Evolutionary conservation across 2,113 vertebrate species (phyloP).

Genomic region (Psilopsiagon aurifrons): DNA sequence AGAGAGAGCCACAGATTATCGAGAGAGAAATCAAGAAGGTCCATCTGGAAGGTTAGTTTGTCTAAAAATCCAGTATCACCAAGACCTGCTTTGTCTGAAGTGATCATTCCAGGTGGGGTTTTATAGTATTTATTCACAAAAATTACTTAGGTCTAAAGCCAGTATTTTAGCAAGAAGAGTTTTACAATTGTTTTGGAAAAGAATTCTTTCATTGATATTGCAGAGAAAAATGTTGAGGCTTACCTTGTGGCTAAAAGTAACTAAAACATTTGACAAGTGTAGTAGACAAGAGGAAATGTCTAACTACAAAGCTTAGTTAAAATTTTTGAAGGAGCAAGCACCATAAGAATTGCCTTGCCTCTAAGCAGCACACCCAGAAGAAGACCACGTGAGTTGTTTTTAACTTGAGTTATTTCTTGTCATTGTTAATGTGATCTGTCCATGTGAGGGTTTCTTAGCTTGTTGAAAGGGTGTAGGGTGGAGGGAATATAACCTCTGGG

Average conservation of each 20-base stretch:
- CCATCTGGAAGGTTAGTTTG: conserved; percentile 72
- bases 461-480: neutral
- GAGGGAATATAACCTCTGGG: neutral
- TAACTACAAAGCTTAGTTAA: neutral
- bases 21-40: conserved; percentile 68
- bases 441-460: neutral
- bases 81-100: conserved; percentile 20
- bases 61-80: neutral
- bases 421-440: neutral
- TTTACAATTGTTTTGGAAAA: neutral
- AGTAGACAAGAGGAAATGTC: neutral
- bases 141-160: neutral
- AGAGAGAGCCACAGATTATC: conserved; percentile 64
- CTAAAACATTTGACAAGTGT: neutral
- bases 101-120: neutral
- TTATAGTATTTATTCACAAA: neutral
- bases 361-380: conserved; percentile 36
- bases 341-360: conserved; percentile 2
- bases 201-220: rapidly evolving
- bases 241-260: neutral
- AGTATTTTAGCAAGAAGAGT: neutral
- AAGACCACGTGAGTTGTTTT: conserved; percentile 59
- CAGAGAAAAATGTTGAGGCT: neutral
- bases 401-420: conserved; percentile 6
- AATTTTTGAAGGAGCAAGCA: neutral